Evolutionary conservation across 2,113 vertebrate species (phyloP).

Genomic region (Cariama cristata): DNA sequence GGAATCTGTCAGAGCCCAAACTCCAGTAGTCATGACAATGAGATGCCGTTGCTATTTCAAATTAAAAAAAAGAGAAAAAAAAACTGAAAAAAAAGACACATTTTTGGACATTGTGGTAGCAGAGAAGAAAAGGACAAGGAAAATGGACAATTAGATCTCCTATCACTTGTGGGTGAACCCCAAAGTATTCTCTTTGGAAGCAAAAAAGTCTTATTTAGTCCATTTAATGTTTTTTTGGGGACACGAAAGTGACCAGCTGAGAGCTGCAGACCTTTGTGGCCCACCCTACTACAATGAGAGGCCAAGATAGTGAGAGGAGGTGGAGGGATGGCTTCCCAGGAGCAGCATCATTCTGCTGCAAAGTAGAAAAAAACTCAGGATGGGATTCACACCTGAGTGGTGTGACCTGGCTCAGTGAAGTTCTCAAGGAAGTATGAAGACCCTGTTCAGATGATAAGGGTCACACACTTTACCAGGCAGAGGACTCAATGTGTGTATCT

Average conservation of each 20-base stretch:
- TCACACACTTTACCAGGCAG: not conserved
- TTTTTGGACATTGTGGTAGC: not conserved
- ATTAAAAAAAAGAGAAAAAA: not conserved
- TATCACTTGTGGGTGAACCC: not conserved
- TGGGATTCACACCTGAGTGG: not conserved
- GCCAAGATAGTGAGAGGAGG: not conserved
- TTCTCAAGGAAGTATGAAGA: fast-evolving
- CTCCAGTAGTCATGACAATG: not conserved
- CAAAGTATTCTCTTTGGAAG: not conserved
- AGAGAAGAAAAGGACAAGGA: not conserved
- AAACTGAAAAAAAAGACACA: fast-evolving
- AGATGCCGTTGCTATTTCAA: not conserved
- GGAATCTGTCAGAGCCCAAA: not conserved
- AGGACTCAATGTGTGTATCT: not conserved
- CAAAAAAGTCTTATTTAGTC: not conserved
- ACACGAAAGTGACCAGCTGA: not conserved
- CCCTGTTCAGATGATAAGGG: not conserved
- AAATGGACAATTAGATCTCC: not conserved
- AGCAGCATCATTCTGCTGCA: not conserved
- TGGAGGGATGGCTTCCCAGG: not conserved
- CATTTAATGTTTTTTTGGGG: fast-evolving
- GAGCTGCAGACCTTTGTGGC: not conserved
- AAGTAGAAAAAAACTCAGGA: not conserved
- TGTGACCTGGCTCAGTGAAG: not conserved
- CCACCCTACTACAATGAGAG: not conserved